Evolutionary conservation across 2,797 vertebrate genomes (phyloP), one percentile per base, ranked within the genome.

Genomic region (Mormyrops attenuatus): DNA sequence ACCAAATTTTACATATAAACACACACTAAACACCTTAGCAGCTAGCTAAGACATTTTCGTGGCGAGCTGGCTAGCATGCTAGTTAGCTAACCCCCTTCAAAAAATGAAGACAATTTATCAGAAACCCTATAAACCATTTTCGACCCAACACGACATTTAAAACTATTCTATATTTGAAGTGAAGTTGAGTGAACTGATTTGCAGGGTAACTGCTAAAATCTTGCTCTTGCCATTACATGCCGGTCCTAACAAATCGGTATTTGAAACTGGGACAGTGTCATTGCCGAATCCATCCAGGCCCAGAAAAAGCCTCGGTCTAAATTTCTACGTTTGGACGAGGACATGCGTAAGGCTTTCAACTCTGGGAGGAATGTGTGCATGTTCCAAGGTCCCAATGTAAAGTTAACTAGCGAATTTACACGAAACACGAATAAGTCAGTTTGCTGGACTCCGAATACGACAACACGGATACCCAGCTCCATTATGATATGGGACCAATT

Each of bases 291-390:
- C 38, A 13, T 17, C 34, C 52, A 90, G 89, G 89, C 89, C 89
- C 52, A 63, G 30, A 57, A 20, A 63, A 90, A 90, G 77, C 89
- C 89, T 52, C 55, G 38, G 80, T n/a, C 47, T 85, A 13, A 88
- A 88, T n/a, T 86, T 6, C 9, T 7, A 85, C 44, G 22, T 8
- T 30, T 60, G 34, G 85, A 7, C 85, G 30, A 17, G 30, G 26
- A 30, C 15, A n/a, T n/a, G n/a, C 13, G 22, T 17, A 5, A 17
- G 30, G 30, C 30, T 4, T 34, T 34, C 30, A 73, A 5, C 66
- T 73, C 66, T 34, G 13, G 66, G 34, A 34, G 30, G 13, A 34
- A 69, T 73, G 30, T 34, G 30, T 38, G 66, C 26, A 34, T 38
- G 73, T 15, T 80, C 15, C 73, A 1, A 20, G 73, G 38, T 44